Percentiles rank a stretch among this genome's conserved stretches.
Conservation (phyloP, 1,140 invertebrate genomes). For the Scaptomyza montana region DNA sequence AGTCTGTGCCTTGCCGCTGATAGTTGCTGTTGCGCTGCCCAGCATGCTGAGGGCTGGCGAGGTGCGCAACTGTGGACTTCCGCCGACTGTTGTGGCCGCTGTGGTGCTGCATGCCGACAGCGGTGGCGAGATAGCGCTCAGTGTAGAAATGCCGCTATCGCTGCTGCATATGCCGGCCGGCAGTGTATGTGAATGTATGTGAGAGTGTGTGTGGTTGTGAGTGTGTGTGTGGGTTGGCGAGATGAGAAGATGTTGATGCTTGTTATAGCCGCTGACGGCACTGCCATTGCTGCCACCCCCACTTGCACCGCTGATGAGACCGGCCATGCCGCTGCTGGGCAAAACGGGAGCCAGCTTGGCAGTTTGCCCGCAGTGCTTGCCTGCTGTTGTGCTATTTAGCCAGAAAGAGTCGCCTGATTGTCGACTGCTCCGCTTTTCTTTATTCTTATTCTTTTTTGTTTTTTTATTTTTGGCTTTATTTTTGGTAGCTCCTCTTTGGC, state of each 20-base stretch:
- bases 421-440: conserved; percentile 9
- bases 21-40: conserved; percentile 63
- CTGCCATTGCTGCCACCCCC: conserved; percentile 38
- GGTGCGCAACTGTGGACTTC: conserved; percentile 67
- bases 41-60: conserved; percentile 68
- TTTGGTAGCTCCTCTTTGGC: conserved; percentile 18
- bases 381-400: neutral
- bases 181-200: conserved; percentile 29
- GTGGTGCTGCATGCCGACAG: conserved; percentile 52
- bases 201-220: conserved; percentile 15
- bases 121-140: conserved; percentile 77
- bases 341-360: conserved; percentile 79
- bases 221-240: conserved; percentile 69
- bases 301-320: conserved; percentile 51
- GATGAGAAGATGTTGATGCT: conserved; percentile 63
- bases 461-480: neutral
- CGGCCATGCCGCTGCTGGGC: conserved; percentile 72
- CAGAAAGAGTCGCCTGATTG: conserved; percentile 3
- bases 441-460: neutral
- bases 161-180: conserved; percentile 78
- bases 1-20: conserved; percentile 49
- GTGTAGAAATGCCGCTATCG: conserved; percentile 77
- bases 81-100: conserved; percentile 55
- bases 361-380: conserved; percentile 11
- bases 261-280: conserved; percentile 28